A percentile compares a stretch with the other conserved stretches of the same genome.
These are phyloP conservation scores for Tadarida brasiliensis DNA, from an alignment of 2,797 vertebrate genomes.

Conservation along the genomic window DNA sequence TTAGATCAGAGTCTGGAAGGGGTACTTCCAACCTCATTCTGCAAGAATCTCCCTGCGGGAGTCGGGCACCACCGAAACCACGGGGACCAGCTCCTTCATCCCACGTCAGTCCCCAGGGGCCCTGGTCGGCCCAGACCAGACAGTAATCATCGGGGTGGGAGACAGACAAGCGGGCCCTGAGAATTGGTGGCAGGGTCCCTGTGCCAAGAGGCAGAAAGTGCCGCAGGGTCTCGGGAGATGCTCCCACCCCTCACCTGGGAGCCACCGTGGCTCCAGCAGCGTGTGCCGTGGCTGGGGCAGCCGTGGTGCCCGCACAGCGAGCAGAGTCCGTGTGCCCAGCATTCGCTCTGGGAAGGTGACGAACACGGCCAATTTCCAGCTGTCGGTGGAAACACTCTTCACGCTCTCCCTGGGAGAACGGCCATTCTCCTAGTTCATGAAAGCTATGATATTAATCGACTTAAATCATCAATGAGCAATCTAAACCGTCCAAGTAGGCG, in stretches of 20 bases:
- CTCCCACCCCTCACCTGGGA: conserved; percentile 23
- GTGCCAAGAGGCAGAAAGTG: conserved; percentile 11
- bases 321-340: neutral
- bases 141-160: neutral
- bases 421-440: neutral
- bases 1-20: neutral
- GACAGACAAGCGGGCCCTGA: conserved; percentile 41
- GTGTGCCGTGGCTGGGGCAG: conserved; percentile 31
- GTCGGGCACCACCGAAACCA: neutral
- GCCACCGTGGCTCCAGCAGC: conserved; percentile 56
- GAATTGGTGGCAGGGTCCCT: conserved; percentile 14
- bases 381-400: neutral
- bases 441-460: neutral
- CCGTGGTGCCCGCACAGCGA: conserved; percentile 56
- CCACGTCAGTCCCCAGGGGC: neutral
- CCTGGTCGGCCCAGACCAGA: conserved; percentile 44
- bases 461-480: neutral
- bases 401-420: neutral
- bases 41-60: neutral
- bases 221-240: neutral
- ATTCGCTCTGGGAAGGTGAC: conserved; percentile 17
- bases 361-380: neutral
- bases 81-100: neutral
- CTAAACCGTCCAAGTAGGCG: neutral
- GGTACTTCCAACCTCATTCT: neutral